Percentiles rank a stretch among this genome's conserved stretches.
phyloP scores from a whole-genome alignment of 1,140 invertebrate genomes.

The Pseudomyrmex gracilis region DNA sequence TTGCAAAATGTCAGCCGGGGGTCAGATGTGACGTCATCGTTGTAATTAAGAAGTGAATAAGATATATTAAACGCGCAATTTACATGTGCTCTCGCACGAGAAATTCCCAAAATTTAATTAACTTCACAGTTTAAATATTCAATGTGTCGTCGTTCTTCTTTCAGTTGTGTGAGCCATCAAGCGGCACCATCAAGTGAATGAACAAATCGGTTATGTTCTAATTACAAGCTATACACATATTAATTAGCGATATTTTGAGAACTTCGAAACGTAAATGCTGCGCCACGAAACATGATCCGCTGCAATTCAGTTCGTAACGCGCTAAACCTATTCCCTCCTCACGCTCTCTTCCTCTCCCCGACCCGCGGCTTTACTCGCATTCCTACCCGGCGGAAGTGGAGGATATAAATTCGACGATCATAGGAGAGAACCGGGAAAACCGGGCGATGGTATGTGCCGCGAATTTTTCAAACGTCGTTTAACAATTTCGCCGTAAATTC shows the following conservation, averaged over 20 bases:
- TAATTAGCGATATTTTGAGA: not conserved
- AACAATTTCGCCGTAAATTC: slow-evolving; percentile 78
- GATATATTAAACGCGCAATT: not conserved
- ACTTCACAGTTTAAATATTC: not conserved
- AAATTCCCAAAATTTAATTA: slow-evolving; percentile 14
- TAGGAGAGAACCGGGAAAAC: slow-evolving; percentile 62
- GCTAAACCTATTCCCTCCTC: slow-evolving; percentile 52
- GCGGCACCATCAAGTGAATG: not conserved
- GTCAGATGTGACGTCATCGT: not conserved
- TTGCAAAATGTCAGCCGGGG: slow-evolving; percentile 1
- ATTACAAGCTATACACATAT: slow-evolving; percentile 12
- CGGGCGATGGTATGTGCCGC: slow-evolving; percentile 66
- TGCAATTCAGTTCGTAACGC: slow-evolving; percentile 44
- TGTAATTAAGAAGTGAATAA: not conserved
- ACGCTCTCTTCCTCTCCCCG: not conserved
- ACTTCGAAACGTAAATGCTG: not conserved
- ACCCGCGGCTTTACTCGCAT: slow-evolving; percentile 19
- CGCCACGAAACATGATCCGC: slow-evolving; percentile 27
- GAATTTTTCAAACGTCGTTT: slow-evolving; percentile 80
- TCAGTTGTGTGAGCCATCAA: no score
- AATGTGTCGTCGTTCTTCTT: not conserved
- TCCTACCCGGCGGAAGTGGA: slow-evolving; percentile 39
- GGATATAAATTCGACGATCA: slow-evolving; percentile 69
- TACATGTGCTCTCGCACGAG: not conserved
- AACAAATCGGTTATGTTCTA: not conserved